These are phyloP conservation scores for Toxotes chatareus DNA, from an alignment of 2,113 vertebrate genomes.

Conservation along the genomic window DNA sequence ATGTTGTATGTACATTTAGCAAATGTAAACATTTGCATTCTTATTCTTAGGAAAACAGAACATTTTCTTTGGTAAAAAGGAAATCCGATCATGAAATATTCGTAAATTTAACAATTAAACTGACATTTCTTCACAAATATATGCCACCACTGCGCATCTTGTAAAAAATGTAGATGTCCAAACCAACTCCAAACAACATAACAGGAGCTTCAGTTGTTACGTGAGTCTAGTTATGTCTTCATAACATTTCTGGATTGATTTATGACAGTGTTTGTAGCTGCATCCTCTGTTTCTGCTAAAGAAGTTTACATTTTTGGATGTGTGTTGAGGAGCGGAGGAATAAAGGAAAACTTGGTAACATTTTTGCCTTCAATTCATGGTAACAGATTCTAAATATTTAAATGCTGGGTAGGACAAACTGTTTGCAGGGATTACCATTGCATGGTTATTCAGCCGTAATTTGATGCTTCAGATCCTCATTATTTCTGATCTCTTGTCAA, in stretches of 20 bases:
- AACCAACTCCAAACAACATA: not conserved
- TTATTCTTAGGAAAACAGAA: not conserved
- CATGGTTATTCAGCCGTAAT: slow-evolving; percentile 42
- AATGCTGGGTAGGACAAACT: not conserved
- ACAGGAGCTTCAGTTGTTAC: not conserved
- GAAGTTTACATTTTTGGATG: slow-evolving; percentile 17
- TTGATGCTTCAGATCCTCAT: slow-evolving; percentile 34
- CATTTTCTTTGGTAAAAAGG: not conserved
- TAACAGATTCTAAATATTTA: slow-evolving; percentile 60
- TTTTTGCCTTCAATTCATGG: slow-evolving; percentile 13
- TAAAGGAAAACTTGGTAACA: not conserved
- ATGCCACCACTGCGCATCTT: not conserved
- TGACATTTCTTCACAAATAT: not conserved
- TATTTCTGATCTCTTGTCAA: slow-evolving; percentile 23
- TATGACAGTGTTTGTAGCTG: slow-evolving; percentile 13
- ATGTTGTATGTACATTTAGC: not conserved
- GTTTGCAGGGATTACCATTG: slow-evolving; percentile 51
- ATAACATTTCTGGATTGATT: not conserved
- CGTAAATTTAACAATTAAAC: not conserved
- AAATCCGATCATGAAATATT: not conserved
- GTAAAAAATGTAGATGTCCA: not conserved
- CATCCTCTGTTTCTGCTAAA: not conserved
- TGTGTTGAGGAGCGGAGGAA: slow-evolving; percentile 4
- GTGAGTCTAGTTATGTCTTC: not conserved
- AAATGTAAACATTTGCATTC: not conserved